Conservation (phyloP, 2,113 vertebrate species). For the Lamprologus sp. region DNA sequence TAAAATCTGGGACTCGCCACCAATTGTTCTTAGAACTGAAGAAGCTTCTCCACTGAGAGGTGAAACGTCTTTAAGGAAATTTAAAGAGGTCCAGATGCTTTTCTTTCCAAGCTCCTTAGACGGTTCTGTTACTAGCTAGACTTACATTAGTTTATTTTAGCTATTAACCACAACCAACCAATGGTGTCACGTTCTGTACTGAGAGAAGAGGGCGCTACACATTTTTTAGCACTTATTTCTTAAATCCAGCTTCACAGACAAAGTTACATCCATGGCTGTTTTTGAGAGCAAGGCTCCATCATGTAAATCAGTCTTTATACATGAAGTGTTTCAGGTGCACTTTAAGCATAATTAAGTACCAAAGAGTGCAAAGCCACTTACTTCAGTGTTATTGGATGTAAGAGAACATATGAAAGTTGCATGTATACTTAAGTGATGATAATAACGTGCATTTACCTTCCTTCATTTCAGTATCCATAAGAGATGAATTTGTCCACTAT, state of each 20-base stretch:
- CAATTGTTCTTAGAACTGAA: not conserved
- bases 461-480: not conserved
- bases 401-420: not conserved
- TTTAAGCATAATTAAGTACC: not conserved
- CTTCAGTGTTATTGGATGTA: not conserved
- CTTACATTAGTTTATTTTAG: not conserved
- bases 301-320: not conserved
- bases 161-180: not conserved
- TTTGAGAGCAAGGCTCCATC: not conserved
- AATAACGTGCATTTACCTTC: not conserved
- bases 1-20: not conserved
- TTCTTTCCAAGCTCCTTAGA: not conserved
- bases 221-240: not conserved
- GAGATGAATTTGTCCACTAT: not conserved
- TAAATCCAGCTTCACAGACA: not conserved
- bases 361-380: not conserved
- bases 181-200: not conserved
- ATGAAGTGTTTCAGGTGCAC: not conserved
- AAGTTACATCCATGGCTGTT: not conserved
- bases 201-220: rapidly evolving
- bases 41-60: not conserved
- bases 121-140: not conserved
- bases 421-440: not conserved
- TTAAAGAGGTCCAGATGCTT: not conserved
- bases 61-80: not conserved